Evolutionary conservation across 2,888 invertebrate species (phyloP), one percentile per base, ranked within the genome.

Genomic region (Apamea epomidion): DNA sequence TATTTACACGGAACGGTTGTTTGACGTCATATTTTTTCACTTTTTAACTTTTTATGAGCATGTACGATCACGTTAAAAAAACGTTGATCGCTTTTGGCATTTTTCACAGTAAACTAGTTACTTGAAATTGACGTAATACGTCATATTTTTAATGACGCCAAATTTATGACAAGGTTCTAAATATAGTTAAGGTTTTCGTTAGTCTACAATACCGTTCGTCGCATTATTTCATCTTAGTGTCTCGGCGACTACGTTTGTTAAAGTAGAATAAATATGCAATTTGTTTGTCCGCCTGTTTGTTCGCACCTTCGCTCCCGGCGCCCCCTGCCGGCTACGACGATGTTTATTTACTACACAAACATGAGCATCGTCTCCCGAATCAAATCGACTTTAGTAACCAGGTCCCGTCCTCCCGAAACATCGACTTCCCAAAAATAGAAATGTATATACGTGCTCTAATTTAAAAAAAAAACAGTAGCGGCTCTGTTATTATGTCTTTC

Each of bases 251-350:
- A 80, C 67, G 76, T 84, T 81, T 76, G 80, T 87, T 79, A 88
- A 48, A 85, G 80, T 84, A 82, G 88, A 91, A 91, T 88, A 92
- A 90, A 90, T 87, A 91, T 90, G 88, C 88, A 87, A 90, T 90
- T 89, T 89, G 88, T 91, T 83, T 87, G 88, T 90, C 81, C 77
- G 87, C 75, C 65, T 89, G 89, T 90, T 91, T 89, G 89, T 90
- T 90, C 88, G 83, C 89, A 91, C 90, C 87, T 90, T 65, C 69
- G 73, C 37, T 71, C 70, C 64, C 73, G 70, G 77, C 78, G 80
- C 79, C 77, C 73, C 76, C 67, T 71, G 76, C 74, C 25, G 81
- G n/a, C 74, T 68, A 81, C 82, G 86, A 84, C 88, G 84, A 80
- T 89, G 90, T 91, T 89, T 90, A 90, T 91, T 90, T 89, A 87